Evolutionary conservation across 2,888 invertebrate genomes (phyloP), one percentile per base, ranked within the genome.

Genomic region (Polietes domitor): DNA sequence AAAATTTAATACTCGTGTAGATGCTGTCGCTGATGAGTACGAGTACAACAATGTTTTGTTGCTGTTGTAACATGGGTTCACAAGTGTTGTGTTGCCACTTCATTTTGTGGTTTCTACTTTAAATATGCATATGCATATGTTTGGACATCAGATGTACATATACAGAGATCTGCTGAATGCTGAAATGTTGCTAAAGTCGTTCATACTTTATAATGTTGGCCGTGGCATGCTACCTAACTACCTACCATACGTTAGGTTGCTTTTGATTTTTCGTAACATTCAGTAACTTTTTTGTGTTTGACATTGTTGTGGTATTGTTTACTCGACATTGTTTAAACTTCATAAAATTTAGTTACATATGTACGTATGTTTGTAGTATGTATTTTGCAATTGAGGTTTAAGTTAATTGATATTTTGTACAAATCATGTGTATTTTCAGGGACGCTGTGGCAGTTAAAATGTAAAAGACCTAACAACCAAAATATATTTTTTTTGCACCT

Each of bases 51-150:
- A 15, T 58, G 71, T 55, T 80, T 73, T 61, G 79, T 75, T 83
- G 50, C 12, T 37, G n/a, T 77, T 70, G 68, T 47, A 82, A 86
- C 83, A 85, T 83, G 85, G 82, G 85, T 86, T 86, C 78, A 85
- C 86, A 71, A 87, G 85, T 86, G 82, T 87, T 86, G 85, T 86
- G 90, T 89, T 88, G 88, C 90, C 91, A 90, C 90, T 91, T 91
- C 88, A 90, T 90, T 90, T 89, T 89, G 89, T 88, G 91, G 90
- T 88, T 82, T 77, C 71, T 24, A 72, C 58, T 80, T 75, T 55
- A 37, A 41, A 65, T 41, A 21, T n/a, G 3, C 28, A 68, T 21
- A n/a, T n/a, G n/a, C n/a, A n/a, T n/a, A n/a, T n/a, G n/a, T n/a
- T n/a, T n/a, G n/a, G n/a, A n/a, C n/a, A n/a, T n/a, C n/a, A 10